Evolutionary conservation across 1,140 invertebrate species (phyloP), one percentile per base, ranked within the genome.

Genomic region (Apocrypta bakeri): DNA sequence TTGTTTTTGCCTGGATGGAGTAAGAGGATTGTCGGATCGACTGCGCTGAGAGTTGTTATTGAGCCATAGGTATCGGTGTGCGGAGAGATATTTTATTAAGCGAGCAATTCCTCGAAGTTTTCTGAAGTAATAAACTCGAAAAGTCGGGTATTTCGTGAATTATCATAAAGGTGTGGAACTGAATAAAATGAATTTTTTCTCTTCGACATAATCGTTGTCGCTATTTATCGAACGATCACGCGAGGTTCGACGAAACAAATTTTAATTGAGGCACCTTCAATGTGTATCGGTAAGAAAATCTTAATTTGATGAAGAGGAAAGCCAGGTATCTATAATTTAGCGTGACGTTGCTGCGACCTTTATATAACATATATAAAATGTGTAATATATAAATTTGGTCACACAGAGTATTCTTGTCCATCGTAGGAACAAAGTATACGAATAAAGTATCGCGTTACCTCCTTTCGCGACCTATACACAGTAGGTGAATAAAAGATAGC

Each of bases 371-470:
- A n/a, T 56, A 21, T 8, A 27, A 64, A 4, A n/a, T 48, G 40
- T 79, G 71, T 79, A 72, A 40, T 12, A 33, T 56, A 64, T 40
- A 40, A 63, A 56, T n/a, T 1, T 17, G 48, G 21, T 4, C 42
- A 56, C 21, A 29, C 42, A 48, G 33, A 61, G n/a, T n/a, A n/a
- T n/a, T n/a, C 71, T 74, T 81, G 79, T 7, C 17, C 37, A 25
- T 24, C 66, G 24, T n/a, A n/a, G 69, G 31, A 76, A 64, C 81
- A 64, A 82, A 72, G 74, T 73, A 48, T 73, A 64, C 81, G 66
- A 73, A 78, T 78, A 78, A 82, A 82, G 75, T 82, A 78, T 82
- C 81, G 81, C 48, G 42, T 78, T 82, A 78, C 81, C 64, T 2
- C 6, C 4, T 25, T 66, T 73, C 29, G 69, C 68, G 24, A 61